phyloP scores from a whole-genome alignment of 2,113 vertebrate species.

The Pluvianellus socialis region DNA sequence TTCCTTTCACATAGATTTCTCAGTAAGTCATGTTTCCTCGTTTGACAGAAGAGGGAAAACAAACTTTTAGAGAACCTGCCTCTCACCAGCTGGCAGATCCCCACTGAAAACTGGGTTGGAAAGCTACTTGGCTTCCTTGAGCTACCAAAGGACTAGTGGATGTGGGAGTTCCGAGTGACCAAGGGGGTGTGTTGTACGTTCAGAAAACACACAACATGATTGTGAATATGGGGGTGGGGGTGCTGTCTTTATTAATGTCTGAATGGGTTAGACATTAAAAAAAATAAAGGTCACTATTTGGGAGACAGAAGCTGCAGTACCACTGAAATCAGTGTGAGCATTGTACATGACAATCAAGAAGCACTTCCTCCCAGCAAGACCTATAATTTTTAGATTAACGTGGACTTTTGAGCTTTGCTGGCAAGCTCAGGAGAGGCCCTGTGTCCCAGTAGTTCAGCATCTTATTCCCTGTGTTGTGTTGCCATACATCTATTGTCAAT shows the following conservation, averaged over 20 bases:
- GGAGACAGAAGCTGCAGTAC: neutral
- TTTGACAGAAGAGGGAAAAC: neutral
- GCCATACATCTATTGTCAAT: neutral
- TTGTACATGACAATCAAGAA: neutral
- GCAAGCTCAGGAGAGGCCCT: neutral
- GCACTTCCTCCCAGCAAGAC: neutral
- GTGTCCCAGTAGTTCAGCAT: neutral
- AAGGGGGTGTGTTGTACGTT: accelerated
- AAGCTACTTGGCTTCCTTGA: neutral
- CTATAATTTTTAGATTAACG: neutral
- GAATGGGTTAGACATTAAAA: neutral
- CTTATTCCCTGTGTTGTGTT: neutral
- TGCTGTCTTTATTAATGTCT: neutral
- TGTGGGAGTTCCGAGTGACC: neutral
- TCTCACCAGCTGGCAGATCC: neutral
- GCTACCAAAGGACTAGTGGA: neutral
- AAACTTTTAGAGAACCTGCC: neutral
- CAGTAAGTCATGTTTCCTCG: conserved; percentile 36
- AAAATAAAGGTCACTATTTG: neutral
- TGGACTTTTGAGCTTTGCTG: neutral
- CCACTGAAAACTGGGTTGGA: neutral
- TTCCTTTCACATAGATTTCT: conserved; percentile 33
- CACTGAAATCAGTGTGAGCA: neutral
- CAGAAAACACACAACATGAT: neutral
- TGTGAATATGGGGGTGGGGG: neutral